phyloP scores from a whole-genome alignment of 2,113 vertebrate genomes.

The Sturnira hondurensis region DNA sequence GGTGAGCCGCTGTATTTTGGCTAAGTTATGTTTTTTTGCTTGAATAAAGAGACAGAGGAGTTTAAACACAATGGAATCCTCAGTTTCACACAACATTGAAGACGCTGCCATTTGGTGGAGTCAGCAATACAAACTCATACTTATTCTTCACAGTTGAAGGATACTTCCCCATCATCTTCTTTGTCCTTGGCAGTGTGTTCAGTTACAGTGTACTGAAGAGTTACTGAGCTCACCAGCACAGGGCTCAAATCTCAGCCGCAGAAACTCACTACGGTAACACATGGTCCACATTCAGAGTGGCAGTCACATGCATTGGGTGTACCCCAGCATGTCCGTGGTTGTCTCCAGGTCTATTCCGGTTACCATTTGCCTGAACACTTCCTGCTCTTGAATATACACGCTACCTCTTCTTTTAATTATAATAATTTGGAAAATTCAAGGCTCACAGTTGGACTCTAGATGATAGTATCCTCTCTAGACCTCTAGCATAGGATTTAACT shows the following conservation, averaged over 20 bases:
- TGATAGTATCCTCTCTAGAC: neutral
- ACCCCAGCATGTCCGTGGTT: neutral
- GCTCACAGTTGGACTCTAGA: neutral
- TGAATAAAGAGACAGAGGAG: neutral
- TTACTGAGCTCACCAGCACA: neutral
- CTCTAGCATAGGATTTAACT: neutral
- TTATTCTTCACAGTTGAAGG: neutral
- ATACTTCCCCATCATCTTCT: neutral
- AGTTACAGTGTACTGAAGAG: neutral
- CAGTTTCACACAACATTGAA: neutral
- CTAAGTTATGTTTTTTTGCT: neutral
- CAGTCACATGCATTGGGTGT: neutral
- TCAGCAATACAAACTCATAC: neutral
- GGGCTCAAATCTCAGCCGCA: neutral
- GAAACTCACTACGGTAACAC: neutral
- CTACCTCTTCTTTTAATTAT: neutral
- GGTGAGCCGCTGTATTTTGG: neutral
- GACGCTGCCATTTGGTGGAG: neutral
- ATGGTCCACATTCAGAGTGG: neutral
- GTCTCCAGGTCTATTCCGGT: neutral
- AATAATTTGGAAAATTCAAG: neutral
- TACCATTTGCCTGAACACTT: neutral
- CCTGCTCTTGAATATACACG: neutral
- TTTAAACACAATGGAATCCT: neutral
- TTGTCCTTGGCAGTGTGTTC: neutral